Conservation (phyloP, 1,140 invertebrate genomes). For the Orchestia grillus region DNA sequence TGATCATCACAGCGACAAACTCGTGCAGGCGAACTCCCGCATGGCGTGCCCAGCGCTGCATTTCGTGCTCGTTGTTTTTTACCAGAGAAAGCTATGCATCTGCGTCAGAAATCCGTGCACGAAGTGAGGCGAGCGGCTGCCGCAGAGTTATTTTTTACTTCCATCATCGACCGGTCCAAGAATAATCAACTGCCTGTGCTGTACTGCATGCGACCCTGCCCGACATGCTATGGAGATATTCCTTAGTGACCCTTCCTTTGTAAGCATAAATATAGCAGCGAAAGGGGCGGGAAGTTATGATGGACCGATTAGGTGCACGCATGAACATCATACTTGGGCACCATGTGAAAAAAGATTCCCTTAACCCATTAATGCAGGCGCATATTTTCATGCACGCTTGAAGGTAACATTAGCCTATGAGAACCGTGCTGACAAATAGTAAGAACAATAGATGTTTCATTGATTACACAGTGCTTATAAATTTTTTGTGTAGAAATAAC, state of each 20-base stretch:
- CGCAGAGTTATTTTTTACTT: constrained; percentile 9
- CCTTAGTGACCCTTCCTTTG: neutral
- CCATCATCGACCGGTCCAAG: neutral
- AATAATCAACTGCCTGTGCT: neutral
- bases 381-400: no score
- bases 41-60: neutral
- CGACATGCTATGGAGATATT: neutral
- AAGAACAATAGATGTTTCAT: no score
- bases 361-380: no score
- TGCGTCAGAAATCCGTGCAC: neutral
- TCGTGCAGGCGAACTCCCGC: neutral
- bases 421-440: no score
- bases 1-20: neutral
- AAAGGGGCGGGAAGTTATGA: neutral
- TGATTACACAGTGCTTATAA: no score
- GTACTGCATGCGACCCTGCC: neutral
- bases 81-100: neutral
- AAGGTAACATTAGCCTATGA: no score
- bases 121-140: neutral
- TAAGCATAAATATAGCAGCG: neutral
- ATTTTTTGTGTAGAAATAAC: no score
- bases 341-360: no score
- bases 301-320: no score
- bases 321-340: no score
- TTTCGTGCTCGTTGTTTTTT: neutral